Evolutionary conservation across 92 coral and sea anemone species (phyloP), one percentile per base, ranked within the genome.

Genomic region (Metridium senile): DNA sequence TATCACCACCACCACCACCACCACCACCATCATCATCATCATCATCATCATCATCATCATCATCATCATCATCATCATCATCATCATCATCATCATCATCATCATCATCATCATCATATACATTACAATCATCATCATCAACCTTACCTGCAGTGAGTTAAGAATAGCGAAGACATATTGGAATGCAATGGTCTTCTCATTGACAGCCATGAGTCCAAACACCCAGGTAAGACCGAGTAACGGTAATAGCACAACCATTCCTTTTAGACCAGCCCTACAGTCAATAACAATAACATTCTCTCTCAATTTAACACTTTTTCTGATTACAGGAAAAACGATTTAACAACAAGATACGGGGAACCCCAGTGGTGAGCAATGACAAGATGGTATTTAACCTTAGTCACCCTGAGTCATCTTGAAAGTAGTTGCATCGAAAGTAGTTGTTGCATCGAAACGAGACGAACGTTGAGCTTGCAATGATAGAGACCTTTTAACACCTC

Each of bases 151-250:
- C 6, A 94, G 89, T 11, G 97, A 92, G 87, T 94, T 94, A 70
- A 94, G 85, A 46, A 92, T 85, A 65, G 98, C 97, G 30, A 94
- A 94, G 58, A 92, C 62, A 68, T 94, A 94, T 83, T 94, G 98
- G 63, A 94, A 94, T 25, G 59, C 93, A 43, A 94, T 81, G 31
- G 97, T 90, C 47, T 83, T 84, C 74, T 82, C 82, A 62, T 94
- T 85, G 51, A 94, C 90, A 4, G 98, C 98, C 85, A 92, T 77
- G 46, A 92, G 58, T 9, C 98, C 98, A 70, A 94, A 94, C 76
- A 92, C 86, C 98, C 98, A 94, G 30, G 97, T 94, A 35, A 94
- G 81, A 22, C 98, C 98, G 19, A 94, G 85, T 46, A 94, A 49
- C 16, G 98, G 98, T 39, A 94, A 71, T 72, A 94, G 71, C 2